A percentile compares a stretch with the other conserved stretches of the same genome.
These are phyloP conservation scores for Atrichornis clamosus DNA, from an alignment of 2,113 vertebrate species.

Conservation along the genomic window DNA sequence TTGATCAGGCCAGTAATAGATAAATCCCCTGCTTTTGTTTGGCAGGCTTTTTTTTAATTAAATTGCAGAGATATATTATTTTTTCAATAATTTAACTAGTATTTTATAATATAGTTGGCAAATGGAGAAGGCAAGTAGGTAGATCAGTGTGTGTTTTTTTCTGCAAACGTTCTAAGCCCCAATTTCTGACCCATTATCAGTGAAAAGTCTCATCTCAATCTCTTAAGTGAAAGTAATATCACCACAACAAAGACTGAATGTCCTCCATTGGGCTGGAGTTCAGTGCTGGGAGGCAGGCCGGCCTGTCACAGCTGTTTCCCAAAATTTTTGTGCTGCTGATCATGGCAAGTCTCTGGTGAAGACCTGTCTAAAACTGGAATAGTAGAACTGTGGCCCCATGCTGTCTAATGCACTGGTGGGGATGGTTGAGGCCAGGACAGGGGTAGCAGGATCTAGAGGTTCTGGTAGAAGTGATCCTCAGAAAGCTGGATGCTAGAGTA, in stretches of 20 bases:
- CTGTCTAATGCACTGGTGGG: not conserved
- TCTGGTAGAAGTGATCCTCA: not conserved
- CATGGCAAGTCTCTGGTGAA: not conserved
- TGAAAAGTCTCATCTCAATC: not conserved
- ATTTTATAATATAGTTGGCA: not conserved
- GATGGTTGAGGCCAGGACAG: not conserved
- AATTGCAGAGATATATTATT: not conserved
- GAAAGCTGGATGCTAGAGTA: not conserved
- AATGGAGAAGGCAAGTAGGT: not conserved
- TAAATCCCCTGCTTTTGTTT: conserved; percentile 19
- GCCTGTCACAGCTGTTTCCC: not conserved
- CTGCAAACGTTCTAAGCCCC: not conserved
- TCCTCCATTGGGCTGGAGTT: not conserved
- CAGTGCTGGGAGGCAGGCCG: not conserved
- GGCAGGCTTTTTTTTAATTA: conserved; percentile 7
- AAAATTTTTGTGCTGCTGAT: not conserved
- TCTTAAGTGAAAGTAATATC: not conserved
- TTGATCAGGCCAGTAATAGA: not conserved
- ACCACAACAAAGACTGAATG: not conserved
- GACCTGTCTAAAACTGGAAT: not conserved
- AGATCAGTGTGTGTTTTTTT: not conserved
- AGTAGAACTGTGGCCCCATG: not conserved
- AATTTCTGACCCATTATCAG: not conserved
- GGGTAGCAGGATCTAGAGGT: not conserved
- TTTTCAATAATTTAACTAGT: not conserved